Percentiles rank a stretch among this genome's conserved stretches.
Evolutionary conservation across 2,113 vertebrate species (phyloP).

Genomic region (Megaceryle maxima): DNA sequence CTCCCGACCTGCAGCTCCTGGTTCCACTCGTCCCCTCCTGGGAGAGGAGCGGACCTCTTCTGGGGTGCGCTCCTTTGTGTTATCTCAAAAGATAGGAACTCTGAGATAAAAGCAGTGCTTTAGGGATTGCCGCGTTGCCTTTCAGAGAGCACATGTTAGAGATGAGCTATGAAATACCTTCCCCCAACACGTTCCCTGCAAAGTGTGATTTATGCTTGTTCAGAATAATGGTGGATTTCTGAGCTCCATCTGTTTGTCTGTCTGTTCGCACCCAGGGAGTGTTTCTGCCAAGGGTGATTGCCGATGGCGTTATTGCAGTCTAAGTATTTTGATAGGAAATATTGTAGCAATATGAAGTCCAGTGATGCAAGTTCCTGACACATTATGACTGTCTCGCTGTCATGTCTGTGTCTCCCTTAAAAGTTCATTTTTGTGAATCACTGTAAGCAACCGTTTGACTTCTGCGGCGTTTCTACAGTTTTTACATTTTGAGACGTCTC

Average conservation of each 20-base stretch:
- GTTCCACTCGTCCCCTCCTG: not conserved
- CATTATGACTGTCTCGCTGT: not conserved
- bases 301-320: not conserved
- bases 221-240: not conserved
- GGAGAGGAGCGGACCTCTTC: rapidly evolving
- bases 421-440: constrained; percentile 17
- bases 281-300: not conserved
- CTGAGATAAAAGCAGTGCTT: rapidly evolving
- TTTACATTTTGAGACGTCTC: not conserved
- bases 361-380: constrained; percentile 43
- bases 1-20: not conserved
- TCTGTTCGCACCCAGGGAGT: not conserved
- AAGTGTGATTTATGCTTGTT: not conserved
- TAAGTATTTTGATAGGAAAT: constrained; percentile 18
- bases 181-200: not conserved
- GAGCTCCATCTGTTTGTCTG: constrained; percentile 30
- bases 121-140: not conserved
- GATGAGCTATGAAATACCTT: not conserved
- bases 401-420: not conserved
- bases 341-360: constrained; percentile 5
- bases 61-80: not conserved
- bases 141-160: not conserved
- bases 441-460: not conserved
- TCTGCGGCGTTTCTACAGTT: not conserved
- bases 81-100: rapidly evolving